Conservation (phyloP, 2,888 invertebrate species). For the Alloplasta piceator region DNA sequence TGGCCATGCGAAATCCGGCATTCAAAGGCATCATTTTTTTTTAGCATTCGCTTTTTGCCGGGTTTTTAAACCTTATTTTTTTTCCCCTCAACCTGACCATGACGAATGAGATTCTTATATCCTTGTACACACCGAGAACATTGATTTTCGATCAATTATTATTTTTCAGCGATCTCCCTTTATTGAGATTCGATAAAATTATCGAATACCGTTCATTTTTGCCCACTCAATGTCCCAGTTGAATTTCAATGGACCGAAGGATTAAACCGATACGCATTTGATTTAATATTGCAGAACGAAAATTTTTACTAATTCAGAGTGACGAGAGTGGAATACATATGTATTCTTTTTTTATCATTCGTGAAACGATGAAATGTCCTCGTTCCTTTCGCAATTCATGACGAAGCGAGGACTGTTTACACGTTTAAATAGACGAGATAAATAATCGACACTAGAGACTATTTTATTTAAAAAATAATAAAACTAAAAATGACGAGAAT, state of each 20-base stretch:
- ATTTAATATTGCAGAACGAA: too few relatives aligned
- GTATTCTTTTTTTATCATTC: not conserved
- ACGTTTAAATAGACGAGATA: not conserved
- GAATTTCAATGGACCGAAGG: too few relatives aligned
- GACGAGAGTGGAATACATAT: conserved; percentile 6
- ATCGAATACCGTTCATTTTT: too few relatives aligned
- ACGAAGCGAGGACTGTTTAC: conserved; percentile 17
- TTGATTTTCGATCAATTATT: not conserved
- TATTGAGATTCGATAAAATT: too few relatives aligned
- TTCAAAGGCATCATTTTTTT: conserved; percentile 18
- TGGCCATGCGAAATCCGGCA: conserved; percentile 66
- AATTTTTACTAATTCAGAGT: not conserved
- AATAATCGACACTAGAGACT: too few relatives aligned
- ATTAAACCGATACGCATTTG: too few relatives aligned
- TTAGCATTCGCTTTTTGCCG: not conserved
- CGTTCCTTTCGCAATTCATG: conserved; percentile 23
- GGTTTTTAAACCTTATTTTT: too few relatives aligned
- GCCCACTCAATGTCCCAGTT: too few relatives aligned
- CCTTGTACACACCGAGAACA: not conserved
- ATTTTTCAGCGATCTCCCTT: too few relatives aligned
- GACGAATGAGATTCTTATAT: too few relatives aligned
- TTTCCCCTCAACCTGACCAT: too few relatives aligned
- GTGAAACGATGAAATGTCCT: conserved; percentile 20
- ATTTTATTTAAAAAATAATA: too few relatives aligned
- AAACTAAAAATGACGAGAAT: conserved; percentile 64